A percentile compares a stretch with the other conserved stretches of the same genome.
Conservation (phyloP, 2,113 vertebrate genomes). For the Oncorhynchus clarkii region DNA sequence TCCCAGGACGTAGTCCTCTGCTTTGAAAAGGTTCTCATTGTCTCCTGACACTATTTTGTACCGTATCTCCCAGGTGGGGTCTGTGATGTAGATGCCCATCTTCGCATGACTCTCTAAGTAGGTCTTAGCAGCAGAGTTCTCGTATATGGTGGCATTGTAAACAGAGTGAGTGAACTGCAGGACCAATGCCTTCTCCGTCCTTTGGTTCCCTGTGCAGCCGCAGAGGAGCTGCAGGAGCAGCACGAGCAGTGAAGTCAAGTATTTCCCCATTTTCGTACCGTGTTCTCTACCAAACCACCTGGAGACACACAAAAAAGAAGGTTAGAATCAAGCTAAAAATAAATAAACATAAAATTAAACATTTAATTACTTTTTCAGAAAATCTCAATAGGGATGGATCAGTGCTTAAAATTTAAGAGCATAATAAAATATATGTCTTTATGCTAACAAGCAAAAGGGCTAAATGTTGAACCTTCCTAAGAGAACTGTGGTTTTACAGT, state of each 20-base stretch:
- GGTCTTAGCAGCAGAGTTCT: conserved; percentile 97
- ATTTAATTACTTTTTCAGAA: neutral
- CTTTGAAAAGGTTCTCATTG: conserved; percentile 97
- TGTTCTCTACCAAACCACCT: conserved; percentile 77
- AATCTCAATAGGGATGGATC: neutral
- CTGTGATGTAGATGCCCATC: conserved; percentile 89
- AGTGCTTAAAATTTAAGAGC: neutral
- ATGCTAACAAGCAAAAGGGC: neutral
- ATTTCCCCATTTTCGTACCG: conserved; percentile 84
- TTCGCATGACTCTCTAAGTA: conserved; percentile 89
- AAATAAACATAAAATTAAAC: neutral
- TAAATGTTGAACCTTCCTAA: too few species aligned
- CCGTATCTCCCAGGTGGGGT: conserved; percentile 87
- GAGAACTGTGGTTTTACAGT: neutral
- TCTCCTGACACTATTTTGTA: conserved; percentile 98
- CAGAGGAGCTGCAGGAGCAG: conserved; percentile 82
- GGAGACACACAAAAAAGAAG: conserved; percentile 38
- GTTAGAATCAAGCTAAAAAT: neutral
- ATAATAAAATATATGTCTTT: neutral
- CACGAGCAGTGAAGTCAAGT: conserved; percentile 76
- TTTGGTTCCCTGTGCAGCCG: conserved; percentile 76
- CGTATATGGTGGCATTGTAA: conserved; percentile 93
- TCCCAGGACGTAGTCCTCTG: conserved; percentile 90
- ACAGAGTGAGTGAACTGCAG: conserved; percentile 85
- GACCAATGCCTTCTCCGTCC: conserved; percentile 60